Conservation (phyloP, 2,797 vertebrate species). For the Distichodus sexfasciatus region DNA sequence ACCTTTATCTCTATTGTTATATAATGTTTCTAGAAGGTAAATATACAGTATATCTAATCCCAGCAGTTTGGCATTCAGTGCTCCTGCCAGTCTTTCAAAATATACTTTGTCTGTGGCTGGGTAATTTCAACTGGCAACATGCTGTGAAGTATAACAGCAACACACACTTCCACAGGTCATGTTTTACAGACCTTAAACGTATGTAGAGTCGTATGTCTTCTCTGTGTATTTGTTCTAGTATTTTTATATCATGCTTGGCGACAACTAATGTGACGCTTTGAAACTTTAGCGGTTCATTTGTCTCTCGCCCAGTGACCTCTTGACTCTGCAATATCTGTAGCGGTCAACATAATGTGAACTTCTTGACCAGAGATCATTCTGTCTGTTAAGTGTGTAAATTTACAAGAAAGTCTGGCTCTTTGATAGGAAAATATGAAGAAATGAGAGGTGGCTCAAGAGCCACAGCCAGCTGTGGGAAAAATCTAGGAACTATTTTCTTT, state of each 20-base stretch:
- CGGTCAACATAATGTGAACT: background rate
- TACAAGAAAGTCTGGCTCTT: too few relatives aligned
- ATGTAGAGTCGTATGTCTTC: conserved; percentile 8
- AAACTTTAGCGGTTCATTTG: conserved; percentile 27
- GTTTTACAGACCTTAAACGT: conserved; percentile 25
- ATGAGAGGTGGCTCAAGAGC: too few relatives aligned
- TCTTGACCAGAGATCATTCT: background rate
- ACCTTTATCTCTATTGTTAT: too few relatives aligned
- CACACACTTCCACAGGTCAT: conserved; percentile 9
- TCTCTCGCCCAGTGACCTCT: conserved; percentile 20
- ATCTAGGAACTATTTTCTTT: too few relatives aligned
- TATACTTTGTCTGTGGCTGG: background rate
- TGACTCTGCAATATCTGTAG: background rate
- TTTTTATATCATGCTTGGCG: conserved; percentile 16
- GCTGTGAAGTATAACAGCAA: conserved; percentile 13
- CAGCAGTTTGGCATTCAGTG: background rate
- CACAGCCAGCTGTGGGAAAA: too few relatives aligned
- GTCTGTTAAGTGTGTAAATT: background rate
- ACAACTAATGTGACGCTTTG: conserved; percentile 21
- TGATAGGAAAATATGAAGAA: too few relatives aligned
- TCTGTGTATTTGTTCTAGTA: conserved; percentile 19
- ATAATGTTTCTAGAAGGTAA: too few relatives aligned
- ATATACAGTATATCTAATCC: too few relatives aligned
- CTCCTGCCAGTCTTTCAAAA: conserved; percentile 9
- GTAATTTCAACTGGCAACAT: background rate